phyloP scores from a whole-genome alignment of 2,888 invertebrate genomes.

The Blomia tropicalis region DNA sequence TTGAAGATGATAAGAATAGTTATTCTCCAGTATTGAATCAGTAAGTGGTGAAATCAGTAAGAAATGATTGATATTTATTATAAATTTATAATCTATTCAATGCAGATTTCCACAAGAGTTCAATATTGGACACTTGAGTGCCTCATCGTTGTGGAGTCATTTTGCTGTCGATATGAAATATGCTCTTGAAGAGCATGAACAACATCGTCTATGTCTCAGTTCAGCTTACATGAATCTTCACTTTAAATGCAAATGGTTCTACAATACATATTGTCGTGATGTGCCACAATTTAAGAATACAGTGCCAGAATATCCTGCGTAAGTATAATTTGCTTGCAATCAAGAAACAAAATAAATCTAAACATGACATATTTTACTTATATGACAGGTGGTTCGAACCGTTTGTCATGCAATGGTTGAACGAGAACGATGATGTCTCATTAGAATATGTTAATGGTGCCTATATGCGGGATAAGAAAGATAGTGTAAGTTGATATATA shows the following conservation, averaged over 20 bases:
- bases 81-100: not conserved
- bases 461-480: slow-evolving; percentile 89
- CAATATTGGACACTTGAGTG: slow-evolving; percentile 92
- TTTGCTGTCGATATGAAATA: slow-evolving; percentile 95
- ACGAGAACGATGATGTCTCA: slow-evolving; percentile 97
- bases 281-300: slow-evolving; percentile 87
- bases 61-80: not conserved
- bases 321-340: slow-evolving; percentile 34
- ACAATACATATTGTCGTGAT: slow-evolving; percentile 91
- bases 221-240: slow-evolving; percentile 99
- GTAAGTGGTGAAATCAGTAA: slow-evolving; percentile 33
- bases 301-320: slow-evolving; percentile 92
- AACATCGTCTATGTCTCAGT: slow-evolving; percentile 83
- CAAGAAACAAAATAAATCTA: not conserved
- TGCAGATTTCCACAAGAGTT: slow-evolving; percentile 79
- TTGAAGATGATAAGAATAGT: slow-evolving; percentile 95
- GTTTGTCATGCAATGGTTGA: slow-evolving; percentile 99
- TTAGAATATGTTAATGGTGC: slow-evolving; percentile 96
- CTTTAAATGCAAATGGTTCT: slow-evolving; percentile 97
- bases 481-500: slow-evolving; percentile 49
- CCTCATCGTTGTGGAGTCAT: slow-evolving; percentile 90
- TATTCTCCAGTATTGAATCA: slow-evolving; percentile 96
- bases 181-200: slow-evolving; percentile 93
- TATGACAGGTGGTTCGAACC: slow-evolving; percentile 80
- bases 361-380: not conserved